phyloP scores from a whole-genome alignment of 30 jellyfish, hydroid and myxozoan species.

The Aurelia aurita complex sp. Pacific region DNA sequence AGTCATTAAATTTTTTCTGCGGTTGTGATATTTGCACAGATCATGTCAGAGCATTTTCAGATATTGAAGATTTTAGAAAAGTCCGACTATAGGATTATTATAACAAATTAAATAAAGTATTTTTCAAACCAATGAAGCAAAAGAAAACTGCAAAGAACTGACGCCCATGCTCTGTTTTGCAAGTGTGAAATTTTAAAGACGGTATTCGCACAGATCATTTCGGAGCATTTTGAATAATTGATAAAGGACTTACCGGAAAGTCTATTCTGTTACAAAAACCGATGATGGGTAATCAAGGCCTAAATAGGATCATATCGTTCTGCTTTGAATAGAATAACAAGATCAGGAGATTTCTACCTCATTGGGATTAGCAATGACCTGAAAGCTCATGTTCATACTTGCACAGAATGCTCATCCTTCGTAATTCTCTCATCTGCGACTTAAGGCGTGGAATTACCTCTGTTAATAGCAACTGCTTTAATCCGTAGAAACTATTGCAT shows the following conservation, averaged over 20 bases:
- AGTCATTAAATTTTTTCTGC: too few relatives aligned
- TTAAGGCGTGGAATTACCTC: slow-evolving; percentile 38
- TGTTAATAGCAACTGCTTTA: slow-evolving; percentile 11
- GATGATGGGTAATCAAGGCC: slow-evolving; percentile 2
- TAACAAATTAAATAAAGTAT: too few relatives aligned
- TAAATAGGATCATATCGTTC: slow-evolving; percentile 36
- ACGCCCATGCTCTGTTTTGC: not conserved
- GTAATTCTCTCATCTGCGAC: slow-evolving; percentile 28
- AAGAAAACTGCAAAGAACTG: too few relatives aligned
- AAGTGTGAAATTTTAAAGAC: not conserved
- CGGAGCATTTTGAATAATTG: slow-evolving; percentile 17
- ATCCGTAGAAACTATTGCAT: slow-evolving; percentile 15
- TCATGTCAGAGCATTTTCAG: slow-evolving; percentile 5
- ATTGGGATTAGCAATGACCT: slow-evolving; percentile 55
- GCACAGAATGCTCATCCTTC: slow-evolving; percentile 1
- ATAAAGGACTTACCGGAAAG: slow-evolving; percentile 41
- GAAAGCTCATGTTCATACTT: slow-evolving; percentile 10
- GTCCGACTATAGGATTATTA: too few relatives aligned
- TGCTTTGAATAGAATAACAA: slow-evolving; percentile 39
- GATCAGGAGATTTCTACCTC: slow-evolving; percentile 42
- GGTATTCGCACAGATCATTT: slow-evolving; percentile 9
- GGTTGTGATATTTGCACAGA: not conserved
- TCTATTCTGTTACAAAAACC: slow-evolving; percentile 28
- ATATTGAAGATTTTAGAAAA: not conserved
- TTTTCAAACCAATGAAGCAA: too few relatives aligned